Base-by-base conservation (phyloP, 2,113 vertebrate species). In the Catharus minimus region DNA sequence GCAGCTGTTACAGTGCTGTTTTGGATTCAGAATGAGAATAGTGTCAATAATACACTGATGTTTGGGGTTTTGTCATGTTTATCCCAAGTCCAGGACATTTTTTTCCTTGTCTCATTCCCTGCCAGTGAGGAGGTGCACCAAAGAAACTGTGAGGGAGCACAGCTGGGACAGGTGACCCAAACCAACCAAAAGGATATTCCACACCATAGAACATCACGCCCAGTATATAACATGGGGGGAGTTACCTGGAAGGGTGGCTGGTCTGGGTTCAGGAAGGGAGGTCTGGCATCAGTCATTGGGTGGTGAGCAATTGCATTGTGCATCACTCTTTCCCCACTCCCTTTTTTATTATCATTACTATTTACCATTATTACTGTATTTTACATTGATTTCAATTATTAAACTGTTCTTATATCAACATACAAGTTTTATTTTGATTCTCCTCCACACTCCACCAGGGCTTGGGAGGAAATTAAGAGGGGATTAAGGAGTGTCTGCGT, bases 181-280 rank as follows among this genome's bases (percentile, higher is more conserved):
- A 33, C 8, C 9, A 33, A 41, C 43, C 30, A 33, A 57, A 66
- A 43, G 15, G 10, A 32, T 66, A 36, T 58, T 57, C 26, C 13
- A 43, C 52, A 66, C 11, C 32, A 27, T 2, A 32, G 32, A 50
- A 22, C 6, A 11, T 32, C 61, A 50, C 14, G 13, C 13, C 43
- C 24, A 49, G 16, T 20, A 24, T 17, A 26, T 43, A 75, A 66
- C 12, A 11, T 27, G 22, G 7, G 27, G 8, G 32, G 9, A 58
- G 4, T 36, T 43, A 50, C 17, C 24, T 26, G 26, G 32, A 75
- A 75, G 43, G 24, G 30, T 0, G 0, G 13, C 20, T 24, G 24
- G 17, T 41, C 20, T 57, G 43, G 52, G 30, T 21, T 66, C 43
- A 21, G 36, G 36, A 43, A 75, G 30, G 36, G 7, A 33, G 7